A percentile compares a stretch with the other conserved stretches of the same genome.
These are phyloP conservation scores for Xylota segnis DNA, from an alignment of 2,888 invertebrate species.

Conservation along the genomic window DNA sequence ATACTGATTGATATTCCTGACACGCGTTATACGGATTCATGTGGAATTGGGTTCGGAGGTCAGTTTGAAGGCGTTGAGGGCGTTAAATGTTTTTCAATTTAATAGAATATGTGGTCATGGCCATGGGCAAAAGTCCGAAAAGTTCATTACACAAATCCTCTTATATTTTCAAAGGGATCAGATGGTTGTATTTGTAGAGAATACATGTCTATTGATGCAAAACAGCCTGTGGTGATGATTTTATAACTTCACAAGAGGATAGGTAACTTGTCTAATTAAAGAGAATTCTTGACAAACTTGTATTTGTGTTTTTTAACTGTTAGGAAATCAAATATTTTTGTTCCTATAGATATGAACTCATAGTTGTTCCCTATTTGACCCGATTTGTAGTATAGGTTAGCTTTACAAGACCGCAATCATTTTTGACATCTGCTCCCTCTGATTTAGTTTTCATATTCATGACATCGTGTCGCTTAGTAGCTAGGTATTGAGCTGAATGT, in stretches of 20 bases:
- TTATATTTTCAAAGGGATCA: neutral
- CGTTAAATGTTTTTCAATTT: constrained; percentile 28
- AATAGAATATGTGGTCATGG: constrained; percentile 5
- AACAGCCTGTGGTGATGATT: neutral
- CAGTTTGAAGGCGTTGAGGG: neutral
- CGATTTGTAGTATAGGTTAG: too few relatives aligned
- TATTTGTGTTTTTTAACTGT: too few relatives aligned
- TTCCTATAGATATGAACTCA: too few relatives aligned
- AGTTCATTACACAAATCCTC: neutral
- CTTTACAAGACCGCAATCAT: too few relatives aligned
- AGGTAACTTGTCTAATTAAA: neutral
- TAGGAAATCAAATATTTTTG: neutral
- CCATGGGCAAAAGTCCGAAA: neutral
- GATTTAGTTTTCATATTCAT: too few relatives aligned
- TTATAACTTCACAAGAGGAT: neutral
- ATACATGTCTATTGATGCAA: neutral
- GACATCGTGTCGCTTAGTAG: too few relatives aligned
- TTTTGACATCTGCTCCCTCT: too few relatives aligned
- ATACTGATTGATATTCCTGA: constrained; percentile 43
- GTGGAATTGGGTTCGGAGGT: neutral
- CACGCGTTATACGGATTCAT: neutral
- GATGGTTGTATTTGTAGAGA: neutral
- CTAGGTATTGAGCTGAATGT: too few relatives aligned
- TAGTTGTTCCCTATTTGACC: too few relatives aligned
- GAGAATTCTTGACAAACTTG: neutral